phyloP scores from a whole-genome alignment of 2,888 invertebrate genomes.

The Seira musarum region DNA sequence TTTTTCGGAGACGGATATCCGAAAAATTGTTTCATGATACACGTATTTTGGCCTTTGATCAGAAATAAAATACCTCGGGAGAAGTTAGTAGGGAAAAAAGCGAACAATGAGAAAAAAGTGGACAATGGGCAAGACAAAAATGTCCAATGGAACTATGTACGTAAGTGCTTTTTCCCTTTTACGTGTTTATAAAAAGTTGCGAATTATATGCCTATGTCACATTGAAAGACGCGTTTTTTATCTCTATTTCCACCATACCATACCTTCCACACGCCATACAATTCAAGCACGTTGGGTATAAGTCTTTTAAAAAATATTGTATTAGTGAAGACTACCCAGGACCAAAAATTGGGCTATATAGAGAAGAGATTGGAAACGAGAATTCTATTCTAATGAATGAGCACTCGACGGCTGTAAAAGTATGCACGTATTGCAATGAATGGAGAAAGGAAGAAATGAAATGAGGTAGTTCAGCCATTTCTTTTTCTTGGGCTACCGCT shows the following conservation, averaged over 20 bases:
- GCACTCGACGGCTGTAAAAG: constrained; percentile 29
- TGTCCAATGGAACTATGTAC: background rate
- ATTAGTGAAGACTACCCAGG: background rate
- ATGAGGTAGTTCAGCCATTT: constrained; percentile 48
- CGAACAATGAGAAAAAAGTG: constrained; percentile 14
- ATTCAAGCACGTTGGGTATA: background rate
- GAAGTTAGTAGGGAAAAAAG: background rate
- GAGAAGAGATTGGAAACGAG: constrained; percentile 48
- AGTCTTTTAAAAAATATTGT: background rate
- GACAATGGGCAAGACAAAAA: constrained; percentile 14
- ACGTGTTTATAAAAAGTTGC: constrained; percentile 10
- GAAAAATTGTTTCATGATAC: constrained; percentile 48
- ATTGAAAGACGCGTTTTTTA: background rate
- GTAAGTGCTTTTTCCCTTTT: constrained; percentile 6
- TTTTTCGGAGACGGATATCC: constrained; percentile 24
- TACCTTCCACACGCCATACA: background rate
- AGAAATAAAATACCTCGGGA: constrained; percentile 3
- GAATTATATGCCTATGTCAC: constrained; percentile 5
- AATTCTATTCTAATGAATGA: constrained; percentile 54
- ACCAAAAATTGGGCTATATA: constrained; percentile 24
- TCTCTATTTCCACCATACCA: background rate
- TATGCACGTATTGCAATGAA: constrained; percentile 30
- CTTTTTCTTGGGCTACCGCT: constrained; percentile 43
- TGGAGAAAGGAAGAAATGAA: constrained; percentile 15
- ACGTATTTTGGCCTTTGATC: constrained; percentile 52